A percentile compares a stretch with the other conserved stretches of the same genome.
These are phyloP conservation scores for Passerculus sandwichensis DNA, from an alignment of 2,797 vertebrate genomes.

Conservation along the genomic window DNA sequence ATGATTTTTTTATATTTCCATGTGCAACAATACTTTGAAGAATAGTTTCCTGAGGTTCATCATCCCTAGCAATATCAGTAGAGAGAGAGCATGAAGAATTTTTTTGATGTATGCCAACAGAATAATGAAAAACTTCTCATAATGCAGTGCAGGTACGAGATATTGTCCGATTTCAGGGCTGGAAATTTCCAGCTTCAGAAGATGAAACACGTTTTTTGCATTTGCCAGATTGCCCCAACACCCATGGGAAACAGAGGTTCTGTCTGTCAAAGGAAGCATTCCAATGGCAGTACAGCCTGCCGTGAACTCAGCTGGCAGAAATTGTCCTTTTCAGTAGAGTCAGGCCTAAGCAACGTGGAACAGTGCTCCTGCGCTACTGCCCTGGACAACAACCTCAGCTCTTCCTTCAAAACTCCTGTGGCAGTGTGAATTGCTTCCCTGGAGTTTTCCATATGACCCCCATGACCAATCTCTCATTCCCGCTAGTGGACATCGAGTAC, in stretches of 20 bases:
- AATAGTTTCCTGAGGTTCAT: not conserved
- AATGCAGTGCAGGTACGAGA: not conserved
- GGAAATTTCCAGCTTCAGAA: not conserved
- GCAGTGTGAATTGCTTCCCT: not conserved
- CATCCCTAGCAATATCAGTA: not conserved
- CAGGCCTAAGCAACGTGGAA: not conserved
- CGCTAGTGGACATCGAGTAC: not conserved
- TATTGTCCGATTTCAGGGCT: not conserved
- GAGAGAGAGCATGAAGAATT: not conserved
- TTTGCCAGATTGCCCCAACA: not conserved
- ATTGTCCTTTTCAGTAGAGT: not conserved
- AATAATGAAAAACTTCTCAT: not conserved
- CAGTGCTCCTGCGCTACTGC: not conserved
- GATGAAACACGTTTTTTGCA: not conserved
- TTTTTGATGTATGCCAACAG: not conserved
- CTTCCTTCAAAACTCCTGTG: not conserved
- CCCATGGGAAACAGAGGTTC: not conserved
- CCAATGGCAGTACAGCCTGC: not conserved
- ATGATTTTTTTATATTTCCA: not conserved
- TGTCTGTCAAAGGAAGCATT: not conserved
- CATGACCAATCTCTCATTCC: not conserved
- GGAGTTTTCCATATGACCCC: rapidly evolving
- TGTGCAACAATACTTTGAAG: not conserved
- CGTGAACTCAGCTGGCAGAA: not conserved
- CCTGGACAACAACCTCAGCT: not conserved